phyloP scores from a whole-genome alignment of 2,797 vertebrate species.

The Enteromius viviparus region DNA sequence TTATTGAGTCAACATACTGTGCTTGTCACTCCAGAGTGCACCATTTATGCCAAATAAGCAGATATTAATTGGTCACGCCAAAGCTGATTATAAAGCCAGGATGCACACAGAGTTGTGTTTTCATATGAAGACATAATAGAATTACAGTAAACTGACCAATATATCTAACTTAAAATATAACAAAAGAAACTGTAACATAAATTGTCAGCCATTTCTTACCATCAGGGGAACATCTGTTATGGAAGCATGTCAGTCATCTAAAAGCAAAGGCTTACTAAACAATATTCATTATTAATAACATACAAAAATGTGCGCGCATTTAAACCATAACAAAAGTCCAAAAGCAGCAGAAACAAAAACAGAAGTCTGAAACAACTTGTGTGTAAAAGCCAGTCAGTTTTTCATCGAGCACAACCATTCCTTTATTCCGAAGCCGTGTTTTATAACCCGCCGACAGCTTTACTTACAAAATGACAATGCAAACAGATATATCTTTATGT shows the following conservation, averaged over 20 bases:
- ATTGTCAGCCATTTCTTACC: background rate
- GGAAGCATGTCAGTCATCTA: background rate
- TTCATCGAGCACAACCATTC: conserved; percentile 21
- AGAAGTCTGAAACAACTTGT: background rate
- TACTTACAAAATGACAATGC: conserved; percentile 34
- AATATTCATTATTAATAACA: background rate
- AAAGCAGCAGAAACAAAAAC: conserved; percentile 9
- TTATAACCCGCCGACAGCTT: conserved; percentile 9
- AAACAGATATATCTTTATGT: conserved; percentile 46
- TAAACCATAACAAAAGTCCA: background rate
- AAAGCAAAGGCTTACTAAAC: conserved; percentile 26
- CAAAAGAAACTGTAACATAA: background rate
- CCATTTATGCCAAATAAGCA: background rate
- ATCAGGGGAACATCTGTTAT: background rate
- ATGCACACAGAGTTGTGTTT: background rate
- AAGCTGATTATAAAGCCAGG: background rate
- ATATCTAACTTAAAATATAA: background rate
- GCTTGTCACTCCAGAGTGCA: background rate
- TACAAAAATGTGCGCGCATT: conserved; percentile 20
- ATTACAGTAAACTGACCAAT: background rate
- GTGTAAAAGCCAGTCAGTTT: conserved; percentile 28
- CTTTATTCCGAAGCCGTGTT: background rate
- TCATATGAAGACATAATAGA: background rate
- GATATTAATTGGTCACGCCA: background rate
- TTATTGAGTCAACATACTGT: background rate